Evolutionary conservation across 1,140 invertebrate genomes (phyloP), one percentile per base, ranked within the genome.

Genomic region (Pachypsylla venusta): DNA sequence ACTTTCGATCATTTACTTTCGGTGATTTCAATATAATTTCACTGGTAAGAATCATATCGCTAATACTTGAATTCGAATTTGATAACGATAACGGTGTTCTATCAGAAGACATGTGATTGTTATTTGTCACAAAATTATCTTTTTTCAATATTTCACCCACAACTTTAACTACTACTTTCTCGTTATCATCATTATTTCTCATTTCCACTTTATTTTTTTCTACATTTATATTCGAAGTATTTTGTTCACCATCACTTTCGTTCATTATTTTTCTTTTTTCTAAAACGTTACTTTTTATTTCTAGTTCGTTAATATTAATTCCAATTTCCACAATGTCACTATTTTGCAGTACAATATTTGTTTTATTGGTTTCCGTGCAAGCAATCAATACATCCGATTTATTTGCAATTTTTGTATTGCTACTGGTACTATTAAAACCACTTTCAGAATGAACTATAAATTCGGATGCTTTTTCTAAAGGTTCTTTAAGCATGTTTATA

Each of bases 111-210:
- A 7, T 48, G 4, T 4, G 4, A 4, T 19, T 22, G n/a, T 48
- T 48, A 19, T n/a, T 48, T 19, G 22, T 4, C 4, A 19, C 42
- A 10, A 5, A 25, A 10, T 48, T 48, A 20, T 48, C 40, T 22
- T 53, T 59, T 54, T 59, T 59, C 42, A 59, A 54, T 12, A 59
- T 7, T 19, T 59, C 57, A 25, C 57, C 57, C 22, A 59, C 57
- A 2, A 59, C 57, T 54, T 59, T 59, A 20, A 53, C 57, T 12
- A 25, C 48, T 12, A 48, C n/a, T n/a, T 48, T 48, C 5, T 22
- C 42, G n/a, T 48, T 22, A n/a, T 19, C n/a, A n/a, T n/a, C n/a
- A n/a, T n/a, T n/a, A n/a, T n/a, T n/a, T n/a, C n/a, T n/a, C n/a
- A n/a, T n/a, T n/a, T n/a, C n/a, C n/a, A n/a, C n/a, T n/a, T n/a